Base-by-base conservation (phyloP, 2,888 invertebrate species). In the Andrena minutula region DNA sequence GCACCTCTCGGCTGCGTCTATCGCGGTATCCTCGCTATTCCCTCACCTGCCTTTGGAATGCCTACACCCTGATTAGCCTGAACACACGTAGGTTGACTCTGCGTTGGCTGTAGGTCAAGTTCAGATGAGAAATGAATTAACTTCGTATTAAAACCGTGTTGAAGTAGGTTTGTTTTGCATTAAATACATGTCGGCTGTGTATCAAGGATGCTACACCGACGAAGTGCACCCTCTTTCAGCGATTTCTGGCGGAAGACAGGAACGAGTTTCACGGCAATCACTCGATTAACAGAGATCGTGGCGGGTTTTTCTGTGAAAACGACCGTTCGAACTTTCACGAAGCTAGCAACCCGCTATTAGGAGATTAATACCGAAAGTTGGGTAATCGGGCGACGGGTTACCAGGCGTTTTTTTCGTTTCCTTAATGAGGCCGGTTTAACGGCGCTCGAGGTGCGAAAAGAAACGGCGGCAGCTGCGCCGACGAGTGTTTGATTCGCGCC, bases 1-100 rank as follows among this genome's bases (percentile, higher is more conserved):
- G 35, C 72, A 70, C 58, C 68, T 61, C 30, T 73, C 82, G 82
- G 84, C 76, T 81, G 84, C 53, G 63, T 71, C 70, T 49, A 51
- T 58, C 58, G 51, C 51, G 69, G 35, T 16, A 28, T 32, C 35
- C 16, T 74, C 30, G 20, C 20, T 6, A 41, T 63, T 53, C 53
- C 8, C 32, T 63, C 30, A 63, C 69, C 63, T 30, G 60, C n/a
- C 23, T 23, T 26, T 26, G 20, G 23, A 56, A 23, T 10, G 56
- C 23, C 2, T 26, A 2, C 56, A 20, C 4, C 10, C 56, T 56
- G 20, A 53, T 20, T 51, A 7, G n/a, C 51, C 20, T 20, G 51
- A 51, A 51, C 20, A 16, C 41, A 4, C 41, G 41, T 41, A 12
- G 41, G 41, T 41, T 41, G 4, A 1, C 12, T 12, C 41, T 41